phyloP scores from a whole-genome alignment of 2,797 vertebrate genomes.

The Serranus cabrilla region DNA sequence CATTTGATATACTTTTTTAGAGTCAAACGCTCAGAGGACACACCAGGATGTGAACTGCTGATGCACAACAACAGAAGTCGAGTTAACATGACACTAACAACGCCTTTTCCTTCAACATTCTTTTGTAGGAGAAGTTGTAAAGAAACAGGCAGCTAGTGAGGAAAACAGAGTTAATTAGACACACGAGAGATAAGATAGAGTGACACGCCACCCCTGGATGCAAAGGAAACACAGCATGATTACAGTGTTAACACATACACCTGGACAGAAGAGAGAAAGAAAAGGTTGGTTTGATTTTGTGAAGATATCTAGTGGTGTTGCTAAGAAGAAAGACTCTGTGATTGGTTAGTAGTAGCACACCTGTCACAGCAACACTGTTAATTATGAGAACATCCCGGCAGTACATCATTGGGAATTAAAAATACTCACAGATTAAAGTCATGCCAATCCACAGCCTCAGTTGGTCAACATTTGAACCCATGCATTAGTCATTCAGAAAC shows the following conservation, averaged over 20 bases:
- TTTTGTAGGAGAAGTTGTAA: conserved; percentile 16
- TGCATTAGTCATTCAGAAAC: conserved; percentile 78
- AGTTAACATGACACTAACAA: conserved; percentile 37
- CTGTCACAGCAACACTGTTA: conserved; percentile 71
- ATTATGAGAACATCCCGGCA: conserved; percentile 49
- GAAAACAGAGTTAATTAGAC: conserved; percentile 54
- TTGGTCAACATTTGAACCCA: conserved; percentile 49
- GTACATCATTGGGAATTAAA: conserved; percentile 50
- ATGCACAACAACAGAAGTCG: conserved; percentile 10
- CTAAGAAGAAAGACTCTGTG: conserved; percentile 52
- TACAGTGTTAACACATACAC: conserved; percentile 55
- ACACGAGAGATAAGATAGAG: conserved; percentile 43
- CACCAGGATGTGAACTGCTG: conserved; percentile 17
- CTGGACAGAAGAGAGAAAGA: conserved; percentile 36
- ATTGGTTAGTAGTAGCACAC: conserved; percentile 79
- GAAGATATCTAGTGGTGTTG: conserved; percentile 39
- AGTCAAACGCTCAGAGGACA: conserved; percentile 19
- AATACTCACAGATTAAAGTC: conserved; percentile 53
- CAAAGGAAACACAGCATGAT: conserved; percentile 40
- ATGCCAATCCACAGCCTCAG: conserved; percentile 64
- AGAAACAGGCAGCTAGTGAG: conserved; percentile 43
- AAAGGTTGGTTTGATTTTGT: conserved; percentile 40
- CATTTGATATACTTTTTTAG: conserved; percentile 6
- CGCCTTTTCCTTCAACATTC: background rate
- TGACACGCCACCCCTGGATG: conserved; percentile 43